Base-by-base conservation (phyloP, 2,797 vertebrate species). In the Rhynchotus rufescens region DNA sequence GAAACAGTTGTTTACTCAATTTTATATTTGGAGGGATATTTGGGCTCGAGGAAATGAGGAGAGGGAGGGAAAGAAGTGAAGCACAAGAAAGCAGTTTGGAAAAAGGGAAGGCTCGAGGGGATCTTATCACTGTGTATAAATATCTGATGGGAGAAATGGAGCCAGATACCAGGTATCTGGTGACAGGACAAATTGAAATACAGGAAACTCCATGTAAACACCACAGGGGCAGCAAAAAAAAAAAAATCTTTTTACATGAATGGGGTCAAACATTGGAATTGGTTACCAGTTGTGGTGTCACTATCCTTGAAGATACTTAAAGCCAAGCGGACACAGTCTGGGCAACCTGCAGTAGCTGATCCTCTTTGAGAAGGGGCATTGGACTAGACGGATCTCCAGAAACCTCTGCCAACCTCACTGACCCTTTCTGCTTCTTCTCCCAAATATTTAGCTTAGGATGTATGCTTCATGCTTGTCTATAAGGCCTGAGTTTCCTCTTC, bases 11-110 rank as follows among this genome's bases (percentile, higher is more conserved):
- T 90, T 96, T 89, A 83, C 74, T 93, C 38, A 45, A 52, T 84
- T 44, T 79, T 71, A 47, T 84, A 87, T 93, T 87, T 94, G 67
- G 65, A 89, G 92, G 86, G 86, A 93, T 82, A 89, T 94, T 94
- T 89, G 90, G 80, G 77, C 68, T 94, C 52, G 47, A 93, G 94
- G 93, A 95, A 92, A 56, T 30, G 92, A 95, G 86, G 84, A 90
- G 94, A 87, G 86, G 91, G 91, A 90, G 51, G 86, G 88, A 92
- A 96, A 96, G 88, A 94, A 49, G 42, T 91, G 61, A 94, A 93
- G 82, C 82, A 93, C 66, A 94, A 8, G 23, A 92, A 90, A 87
- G 52, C 77, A 85, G 76, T 87, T 90, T 84, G 75, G 88, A 86
- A 66, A 60, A 67, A 52, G 38, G 51, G 64, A 86, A 6, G 54